phyloP scores from a whole-genome alignment of 2,888 invertebrate genomes.

The Nomada fabriciana region DNA sequence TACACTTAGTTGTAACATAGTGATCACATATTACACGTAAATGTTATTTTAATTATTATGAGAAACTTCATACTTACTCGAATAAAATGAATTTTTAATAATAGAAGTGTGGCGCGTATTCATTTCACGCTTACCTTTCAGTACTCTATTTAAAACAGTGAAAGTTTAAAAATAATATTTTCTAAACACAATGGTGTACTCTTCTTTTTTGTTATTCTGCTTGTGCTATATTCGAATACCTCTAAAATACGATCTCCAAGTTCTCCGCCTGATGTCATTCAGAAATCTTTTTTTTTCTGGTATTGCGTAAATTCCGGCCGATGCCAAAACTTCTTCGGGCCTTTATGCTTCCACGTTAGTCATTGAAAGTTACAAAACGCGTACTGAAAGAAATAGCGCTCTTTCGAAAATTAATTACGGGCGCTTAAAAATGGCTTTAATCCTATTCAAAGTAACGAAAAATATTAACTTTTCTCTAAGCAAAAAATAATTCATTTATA shows the following conservation, averaged over 20 bases:
- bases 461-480: background rate
- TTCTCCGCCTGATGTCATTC: background rate
- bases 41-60: background rate
- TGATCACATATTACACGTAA: too few species aligned
- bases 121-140: too few species aligned
- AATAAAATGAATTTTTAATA: constrained; percentile 5
- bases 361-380: constrained; percentile 17
- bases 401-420: background rate
- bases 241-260: background rate
- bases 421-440: background rate
- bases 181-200: background rate
- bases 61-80: background rate
- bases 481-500: background rate
- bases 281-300: constrained; percentile 27
- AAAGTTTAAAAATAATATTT: background rate
- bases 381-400: background rate
- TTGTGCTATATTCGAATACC: constrained; percentile 11
- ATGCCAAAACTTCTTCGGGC: constrained; percentile 12
- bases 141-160: background rate
- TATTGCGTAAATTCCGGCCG: constrained; percentile 17
- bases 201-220: background rate
- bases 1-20: too few species aligned
- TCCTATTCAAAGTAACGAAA: background rate
- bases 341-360: constrained; percentile 1
- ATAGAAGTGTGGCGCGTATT: background rate